These are phyloP conservation scores for Rhagonycha fulva DNA, from an alignment of 2,888 invertebrate genomes.

Conservation along the genomic window DNA sequence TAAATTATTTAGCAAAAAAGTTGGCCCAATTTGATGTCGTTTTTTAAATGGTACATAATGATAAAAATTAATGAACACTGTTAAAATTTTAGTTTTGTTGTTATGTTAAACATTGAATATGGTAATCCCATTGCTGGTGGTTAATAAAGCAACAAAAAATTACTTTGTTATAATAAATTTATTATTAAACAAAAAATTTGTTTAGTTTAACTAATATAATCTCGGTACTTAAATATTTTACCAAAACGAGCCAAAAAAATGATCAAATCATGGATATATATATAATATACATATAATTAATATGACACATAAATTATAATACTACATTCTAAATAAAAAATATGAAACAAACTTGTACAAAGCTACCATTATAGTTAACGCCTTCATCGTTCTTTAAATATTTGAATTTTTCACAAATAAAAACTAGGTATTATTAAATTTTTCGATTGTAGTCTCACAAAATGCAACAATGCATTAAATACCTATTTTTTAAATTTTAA, in stretches of 20 bases:
- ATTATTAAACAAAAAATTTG: not conserved
- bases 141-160: not conserved
- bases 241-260: not conserved
- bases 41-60: not conserved
- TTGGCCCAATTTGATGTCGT: not conserved
- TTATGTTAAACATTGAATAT: not conserved
- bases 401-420: not conserved
- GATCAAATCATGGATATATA: slow-evolving; percentile 5
- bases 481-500: not conserved
- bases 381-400: slow-evolving; percentile 8
- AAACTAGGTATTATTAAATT: not conserved
- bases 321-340: slow-evolving; percentile 21
- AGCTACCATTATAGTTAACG: slow-evolving; percentile 28
- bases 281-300: slow-evolving; percentile 27
- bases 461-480: not conserved
- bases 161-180: not conserved
- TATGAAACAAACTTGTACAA: slow-evolving; percentile 21
- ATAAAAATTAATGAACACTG: not conserved
- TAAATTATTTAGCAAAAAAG: not conserved
- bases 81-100: not conserved
- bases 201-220: slow-evolving; percentile 2
- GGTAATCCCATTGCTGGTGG: not conserved
- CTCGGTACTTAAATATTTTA: not conserved
- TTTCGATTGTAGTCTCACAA: not conserved
- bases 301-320: slow-evolving; percentile 30